Percentiles rank a stretch among this genome's conserved stretches.
These are phyloP conservation scores for Cerastis leucographa DNA, from an alignment of 2,888 invertebrate species.

Conservation along the genomic window DNA sequence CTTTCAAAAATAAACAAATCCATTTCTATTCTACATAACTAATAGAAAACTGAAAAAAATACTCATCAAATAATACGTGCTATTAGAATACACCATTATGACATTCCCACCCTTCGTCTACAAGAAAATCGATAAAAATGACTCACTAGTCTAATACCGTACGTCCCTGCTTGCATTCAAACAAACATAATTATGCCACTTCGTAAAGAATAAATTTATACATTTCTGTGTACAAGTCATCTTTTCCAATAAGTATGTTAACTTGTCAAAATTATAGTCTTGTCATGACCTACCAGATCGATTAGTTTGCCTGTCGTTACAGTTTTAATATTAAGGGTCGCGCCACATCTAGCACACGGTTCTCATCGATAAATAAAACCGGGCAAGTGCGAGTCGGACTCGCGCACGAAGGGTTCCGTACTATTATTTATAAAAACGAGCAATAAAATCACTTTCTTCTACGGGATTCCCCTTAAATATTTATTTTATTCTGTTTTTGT, in stretches of 20 bases:
- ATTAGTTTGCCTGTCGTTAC: background rate
- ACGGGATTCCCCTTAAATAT: too few relatives aligned
- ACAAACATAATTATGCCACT: slow-evolving; percentile 23
- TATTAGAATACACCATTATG: slow-evolving; percentile 1
- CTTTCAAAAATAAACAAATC: background rate
- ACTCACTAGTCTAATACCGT: slow-evolving; percentile 44
- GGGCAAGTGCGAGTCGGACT: too few relatives aligned
- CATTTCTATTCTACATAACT: background rate
- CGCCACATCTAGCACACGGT: too few relatives aligned
- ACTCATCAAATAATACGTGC: background rate
- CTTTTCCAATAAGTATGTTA: background rate
- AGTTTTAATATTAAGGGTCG: background rate
- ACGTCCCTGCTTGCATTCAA: slow-evolving; percentile 35
- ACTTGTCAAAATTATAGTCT: slow-evolving; percentile 16
- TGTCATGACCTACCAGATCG: slow-evolving; percentile 46
- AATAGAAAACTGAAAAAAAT: background rate
- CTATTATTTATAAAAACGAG: too few relatives aligned
- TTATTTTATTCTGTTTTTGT: too few relatives aligned
- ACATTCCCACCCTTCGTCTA: background rate
- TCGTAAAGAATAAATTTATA: background rate
- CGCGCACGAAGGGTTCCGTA: too few relatives aligned
- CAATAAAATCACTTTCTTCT: too few relatives aligned
- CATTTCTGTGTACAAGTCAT: background rate
- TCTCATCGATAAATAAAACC: too few relatives aligned
- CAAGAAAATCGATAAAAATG: slow-evolving; percentile 49